These are phyloP conservation scores for Notiomystis cincta DNA, from an alignment of 2,113 vertebrate genomes.

Conservation along the genomic window DNA sequence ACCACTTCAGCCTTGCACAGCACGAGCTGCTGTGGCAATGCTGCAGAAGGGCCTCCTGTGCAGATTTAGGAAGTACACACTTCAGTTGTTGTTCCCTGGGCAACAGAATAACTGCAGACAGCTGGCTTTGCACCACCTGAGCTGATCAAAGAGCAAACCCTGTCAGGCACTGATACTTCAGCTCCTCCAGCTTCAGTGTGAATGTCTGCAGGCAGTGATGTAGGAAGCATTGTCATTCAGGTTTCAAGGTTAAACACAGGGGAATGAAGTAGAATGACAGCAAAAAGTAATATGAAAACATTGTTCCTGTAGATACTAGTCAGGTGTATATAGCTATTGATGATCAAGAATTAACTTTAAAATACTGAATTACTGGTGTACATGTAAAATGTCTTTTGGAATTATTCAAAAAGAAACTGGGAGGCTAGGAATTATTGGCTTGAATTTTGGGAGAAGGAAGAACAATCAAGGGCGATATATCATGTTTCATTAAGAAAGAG, in stretches of 20 bases:
- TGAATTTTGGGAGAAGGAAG: not conserved
- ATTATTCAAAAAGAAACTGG: not conserved
- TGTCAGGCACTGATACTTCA: slow-evolving; percentile 36
- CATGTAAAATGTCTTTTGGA: not conserved
- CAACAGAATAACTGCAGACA: slow-evolving; percentile 66
- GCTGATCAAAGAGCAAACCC: slow-evolving; percentile 60
- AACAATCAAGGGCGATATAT: not conserved
- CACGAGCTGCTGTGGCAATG: slow-evolving; percentile 55
- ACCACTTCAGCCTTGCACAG: slow-evolving; percentile 63
- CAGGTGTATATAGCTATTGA: not conserved
- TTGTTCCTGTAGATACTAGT: not conserved
- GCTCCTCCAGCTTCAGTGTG: slow-evolving; percentile 13
- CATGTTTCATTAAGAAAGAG: not conserved
- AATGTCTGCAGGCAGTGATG: slow-evolving; percentile 51
- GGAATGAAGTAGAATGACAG: slow-evolving; percentile 7
- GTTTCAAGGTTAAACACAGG: slow-evolving; percentile 62
- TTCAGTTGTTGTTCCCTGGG: slow-evolving; percentile 72
- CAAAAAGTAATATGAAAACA: not conserved
- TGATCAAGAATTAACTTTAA: not conserved
- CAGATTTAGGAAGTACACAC: slow-evolving; percentile 61
- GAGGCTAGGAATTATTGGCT: not conserved
- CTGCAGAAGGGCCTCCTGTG: slow-evolving; percentile 67
- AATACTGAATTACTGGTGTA: not conserved
- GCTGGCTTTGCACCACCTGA: slow-evolving; percentile 70
- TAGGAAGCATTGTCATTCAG: not conserved